These are phyloP conservation scores for Adrianichthys oophorus DNA, from an alignment of 2,797 vertebrate genomes.

Conservation along the genomic window DNA sequence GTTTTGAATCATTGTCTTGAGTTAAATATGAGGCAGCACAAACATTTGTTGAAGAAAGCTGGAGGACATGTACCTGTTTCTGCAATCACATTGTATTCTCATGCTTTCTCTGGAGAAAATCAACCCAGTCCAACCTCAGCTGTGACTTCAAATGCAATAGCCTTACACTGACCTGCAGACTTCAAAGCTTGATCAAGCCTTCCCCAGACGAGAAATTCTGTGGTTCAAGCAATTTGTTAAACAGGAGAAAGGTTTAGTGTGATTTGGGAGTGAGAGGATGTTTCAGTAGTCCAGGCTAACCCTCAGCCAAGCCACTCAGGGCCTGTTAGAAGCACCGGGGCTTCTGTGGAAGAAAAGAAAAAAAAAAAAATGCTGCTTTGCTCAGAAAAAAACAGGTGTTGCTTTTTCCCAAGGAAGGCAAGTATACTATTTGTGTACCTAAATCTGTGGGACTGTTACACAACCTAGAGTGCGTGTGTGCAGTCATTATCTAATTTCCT, in stretches of 20 bases:
- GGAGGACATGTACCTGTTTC: neutral
- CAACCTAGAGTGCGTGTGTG: conserved; percentile 33
- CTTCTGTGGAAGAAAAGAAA: conserved; percentile 21
- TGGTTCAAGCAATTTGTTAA: conserved; percentile 77
- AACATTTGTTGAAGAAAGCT: neutral
- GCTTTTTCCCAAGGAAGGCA: conserved; percentile 42
- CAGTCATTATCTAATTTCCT: conserved; percentile 6
- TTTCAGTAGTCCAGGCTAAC: conserved; percentile 67
- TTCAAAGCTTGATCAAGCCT: conserved; percentile 78
- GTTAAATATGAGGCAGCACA: too few relatives aligned
- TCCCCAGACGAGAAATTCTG: conserved; percentile 70
- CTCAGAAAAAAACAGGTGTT: conserved; percentile 11
- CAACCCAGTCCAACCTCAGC: conserved; percentile 49
- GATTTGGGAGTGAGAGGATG: conserved; percentile 67
- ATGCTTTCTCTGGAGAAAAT: conserved; percentile 45
- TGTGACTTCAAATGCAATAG: conserved; percentile 68
- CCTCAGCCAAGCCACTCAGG: conserved; percentile 54
- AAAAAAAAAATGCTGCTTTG: conserved; percentile 24
- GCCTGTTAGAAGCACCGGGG: conserved; percentile 34
- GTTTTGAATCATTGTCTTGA: too few relatives aligned
- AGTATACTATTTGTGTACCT: conserved; percentile 42
- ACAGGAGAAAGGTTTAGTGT: conserved; percentile 72
- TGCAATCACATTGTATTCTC: conserved; percentile 26
- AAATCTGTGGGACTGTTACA: conserved; percentile 38
- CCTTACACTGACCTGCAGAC: conserved; percentile 77